These are phyloP conservation scores for Cygnus atratus DNA, from an alignment of 2,113 vertebrate genomes.

Conservation along the genomic window DNA sequence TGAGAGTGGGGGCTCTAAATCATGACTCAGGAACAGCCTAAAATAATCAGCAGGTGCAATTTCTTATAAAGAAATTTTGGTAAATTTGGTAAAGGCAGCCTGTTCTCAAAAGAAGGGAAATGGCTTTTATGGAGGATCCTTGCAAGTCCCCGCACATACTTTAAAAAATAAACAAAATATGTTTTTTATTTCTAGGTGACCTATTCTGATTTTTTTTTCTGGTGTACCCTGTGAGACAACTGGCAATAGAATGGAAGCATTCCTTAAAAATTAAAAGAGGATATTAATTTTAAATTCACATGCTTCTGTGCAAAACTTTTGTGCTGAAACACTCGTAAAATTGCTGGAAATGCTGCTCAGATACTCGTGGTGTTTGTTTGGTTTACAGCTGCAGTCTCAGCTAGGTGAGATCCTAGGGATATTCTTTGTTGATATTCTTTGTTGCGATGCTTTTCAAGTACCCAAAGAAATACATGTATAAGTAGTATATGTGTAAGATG, in stretches of 20 bases:
- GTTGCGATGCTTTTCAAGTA: background rate
- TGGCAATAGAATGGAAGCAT: background rate
- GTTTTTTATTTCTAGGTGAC: background rate
- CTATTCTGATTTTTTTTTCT: background rate
- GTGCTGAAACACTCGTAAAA: background rate
- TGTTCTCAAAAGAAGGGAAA: background rate
- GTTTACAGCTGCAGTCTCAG: background rate
- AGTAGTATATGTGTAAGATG: background rate
- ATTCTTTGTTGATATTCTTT: accelerated
- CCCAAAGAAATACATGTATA: accelerated
- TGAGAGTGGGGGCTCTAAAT: background rate
- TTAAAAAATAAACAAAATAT: background rate
- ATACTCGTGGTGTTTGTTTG: background rate
- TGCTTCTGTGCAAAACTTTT: background rate
- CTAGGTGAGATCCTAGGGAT: background rate
- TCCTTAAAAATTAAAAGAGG: background rate
- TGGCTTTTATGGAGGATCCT: background rate
- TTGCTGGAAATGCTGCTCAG: background rate
- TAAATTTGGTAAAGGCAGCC: background rate
- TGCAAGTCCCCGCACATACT: background rate
- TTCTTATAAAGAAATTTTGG: background rate
- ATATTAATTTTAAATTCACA: background rate
- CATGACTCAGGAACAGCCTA: background rate
- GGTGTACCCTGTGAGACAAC: background rate
- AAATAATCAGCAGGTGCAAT: background rate